Evolutionary conservation across 2,113 vertebrate species (phyloP).

Genomic region (Lontra canadensis): DNA sequence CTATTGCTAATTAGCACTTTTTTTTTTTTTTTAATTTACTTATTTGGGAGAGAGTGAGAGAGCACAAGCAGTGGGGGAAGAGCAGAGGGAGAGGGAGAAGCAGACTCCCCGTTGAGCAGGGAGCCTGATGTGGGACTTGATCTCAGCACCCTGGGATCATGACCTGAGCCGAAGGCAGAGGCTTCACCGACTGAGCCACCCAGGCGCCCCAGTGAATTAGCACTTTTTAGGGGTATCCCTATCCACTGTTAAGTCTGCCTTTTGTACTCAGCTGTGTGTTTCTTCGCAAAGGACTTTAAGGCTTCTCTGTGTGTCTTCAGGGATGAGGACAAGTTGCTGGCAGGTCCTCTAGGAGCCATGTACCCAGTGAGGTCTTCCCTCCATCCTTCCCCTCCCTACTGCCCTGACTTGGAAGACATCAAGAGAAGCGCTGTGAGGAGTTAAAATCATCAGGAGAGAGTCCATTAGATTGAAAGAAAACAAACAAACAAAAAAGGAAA

Average conservation of each 20-base stretch:
- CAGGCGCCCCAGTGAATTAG: too few relatives aligned
- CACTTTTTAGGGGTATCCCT: background rate
- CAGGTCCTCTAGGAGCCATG: background rate
- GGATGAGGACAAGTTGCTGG: background rate
- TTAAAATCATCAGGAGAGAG: conserved; percentile 14
- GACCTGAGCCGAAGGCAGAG: too few relatives aligned
- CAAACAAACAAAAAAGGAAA: background rate
- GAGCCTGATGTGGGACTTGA: too few relatives aligned
- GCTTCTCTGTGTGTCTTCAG: background rate
- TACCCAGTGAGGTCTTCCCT: background rate
- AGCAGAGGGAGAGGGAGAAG: too few relatives aligned
- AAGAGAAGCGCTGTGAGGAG: background rate
- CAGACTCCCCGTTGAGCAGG: too few relatives aligned
- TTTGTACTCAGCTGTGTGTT: background rate
- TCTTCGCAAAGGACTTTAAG: background rate
- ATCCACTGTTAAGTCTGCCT: background rate
- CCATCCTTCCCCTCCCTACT: too few relatives aligned
- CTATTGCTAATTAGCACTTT: background rate
- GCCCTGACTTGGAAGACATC: background rate
- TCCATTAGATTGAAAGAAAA: background rate
- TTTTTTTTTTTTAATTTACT: too few relatives aligned
- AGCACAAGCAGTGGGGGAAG: too few relatives aligned
- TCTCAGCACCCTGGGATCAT: too few relatives aligned
- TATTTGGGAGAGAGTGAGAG: too few relatives aligned
- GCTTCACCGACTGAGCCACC: too few relatives aligned